Evolutionary conservation across 2,113 vertebrate genomes (phyloP).

Genomic region (Genyomyrus donnyi): DNA sequence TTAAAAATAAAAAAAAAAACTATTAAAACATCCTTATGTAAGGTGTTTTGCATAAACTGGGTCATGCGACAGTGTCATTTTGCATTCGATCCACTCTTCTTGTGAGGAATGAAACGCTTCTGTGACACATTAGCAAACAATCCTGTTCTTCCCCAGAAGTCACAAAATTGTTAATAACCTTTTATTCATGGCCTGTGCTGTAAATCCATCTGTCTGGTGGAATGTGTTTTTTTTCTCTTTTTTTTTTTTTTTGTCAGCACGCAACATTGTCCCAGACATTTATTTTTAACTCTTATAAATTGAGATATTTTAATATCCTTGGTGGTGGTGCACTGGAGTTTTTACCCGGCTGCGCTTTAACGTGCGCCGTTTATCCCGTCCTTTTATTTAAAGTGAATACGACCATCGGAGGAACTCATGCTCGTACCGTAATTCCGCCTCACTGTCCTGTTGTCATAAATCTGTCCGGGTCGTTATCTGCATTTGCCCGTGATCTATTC

Average conservation of each 20-base stretch:
- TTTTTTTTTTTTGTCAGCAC: not conserved
- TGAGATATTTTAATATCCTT: conserved; percentile 27
- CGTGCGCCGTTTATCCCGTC: not conserved
- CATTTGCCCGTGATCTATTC: conserved; percentile 36
- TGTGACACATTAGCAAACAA: not conserved
- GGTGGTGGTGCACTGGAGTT: not conserved
- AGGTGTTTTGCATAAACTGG: not conserved
- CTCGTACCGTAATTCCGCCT: not conserved
- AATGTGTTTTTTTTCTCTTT: not conserved
- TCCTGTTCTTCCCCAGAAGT: not conserved
- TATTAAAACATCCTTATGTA: not conserved
- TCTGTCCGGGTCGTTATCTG: conserved; percentile 45
- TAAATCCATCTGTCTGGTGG: not conserved
- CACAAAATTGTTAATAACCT: not conserved
- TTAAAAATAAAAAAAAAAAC: conserved; percentile 2
- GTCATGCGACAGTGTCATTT: not conserved
- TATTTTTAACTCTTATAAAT: not conserved
- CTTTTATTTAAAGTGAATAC: not conserved
- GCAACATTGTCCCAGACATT: not conserved
- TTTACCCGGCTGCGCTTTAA: not conserved
- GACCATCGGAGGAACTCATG: not conserved
- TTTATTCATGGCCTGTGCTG: not conserved
- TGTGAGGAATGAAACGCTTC: not conserved
- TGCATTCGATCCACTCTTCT: not conserved
- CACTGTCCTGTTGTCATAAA: conserved; percentile 37